phyloP scores from a whole-genome alignment of 2,888 invertebrate genomes.

The Meta bourneti region DNA sequence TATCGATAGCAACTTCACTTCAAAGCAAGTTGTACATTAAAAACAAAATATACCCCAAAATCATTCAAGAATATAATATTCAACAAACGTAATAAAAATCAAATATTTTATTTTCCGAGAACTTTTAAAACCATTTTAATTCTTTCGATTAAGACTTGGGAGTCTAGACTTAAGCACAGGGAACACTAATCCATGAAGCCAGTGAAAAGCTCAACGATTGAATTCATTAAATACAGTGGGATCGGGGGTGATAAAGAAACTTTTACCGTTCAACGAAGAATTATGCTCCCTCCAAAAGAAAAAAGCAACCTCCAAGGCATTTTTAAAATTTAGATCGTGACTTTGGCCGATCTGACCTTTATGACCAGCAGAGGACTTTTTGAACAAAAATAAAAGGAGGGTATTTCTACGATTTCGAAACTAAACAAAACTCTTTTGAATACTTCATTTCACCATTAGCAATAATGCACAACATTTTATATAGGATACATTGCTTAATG shows the following conservation, averaged over 20 bases:
- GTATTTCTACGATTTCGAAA: neutral
- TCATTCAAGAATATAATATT: too few relatives aligned
- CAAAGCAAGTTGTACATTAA: too few relatives aligned
- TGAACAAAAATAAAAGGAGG: neutral
- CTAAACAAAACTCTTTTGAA: neutral
- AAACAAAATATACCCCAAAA: too few relatives aligned
- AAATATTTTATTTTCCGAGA: too few relatives aligned
- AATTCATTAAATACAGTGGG: neutral
- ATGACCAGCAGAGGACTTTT: constrained; percentile 61
- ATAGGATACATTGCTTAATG: neutral
- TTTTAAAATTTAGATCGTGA: neutral
- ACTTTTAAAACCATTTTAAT: too few relatives aligned
- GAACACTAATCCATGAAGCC: neutral
- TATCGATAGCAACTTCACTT: too few relatives aligned
- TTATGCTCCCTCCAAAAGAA: too few relatives aligned
- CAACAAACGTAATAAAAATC: too few relatives aligned
- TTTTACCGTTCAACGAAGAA: too few relatives aligned
- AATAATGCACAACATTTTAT: constrained; percentile 3
- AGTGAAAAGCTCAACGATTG: neutral
- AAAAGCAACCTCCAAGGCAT: too few relatives aligned
- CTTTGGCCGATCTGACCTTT: constrained; percentile 63
- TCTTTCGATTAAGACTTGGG: too few relatives aligned
- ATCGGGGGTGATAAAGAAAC: neutral
- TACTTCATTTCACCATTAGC: neutral
- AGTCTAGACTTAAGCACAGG: too few relatives aligned